Percentiles rank a stretch among this genome's conserved stretches.
Evolutionary conservation across 2,888 invertebrate species (phyloP).

Genomic region (Leptura quadrifasciata): DNA sequence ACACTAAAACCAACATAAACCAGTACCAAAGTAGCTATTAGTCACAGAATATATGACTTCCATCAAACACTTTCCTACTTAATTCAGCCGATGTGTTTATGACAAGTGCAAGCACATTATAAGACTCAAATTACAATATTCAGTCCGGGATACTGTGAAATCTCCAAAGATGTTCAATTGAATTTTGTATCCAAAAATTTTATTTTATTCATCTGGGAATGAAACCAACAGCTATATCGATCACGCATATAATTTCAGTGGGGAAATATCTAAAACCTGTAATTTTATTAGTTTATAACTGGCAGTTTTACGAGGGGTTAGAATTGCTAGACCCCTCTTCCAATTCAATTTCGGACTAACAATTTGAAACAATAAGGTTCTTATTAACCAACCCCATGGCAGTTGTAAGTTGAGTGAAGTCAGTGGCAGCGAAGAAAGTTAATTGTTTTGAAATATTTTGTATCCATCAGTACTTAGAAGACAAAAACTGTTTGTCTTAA

Average conservation of each 20-base stretch:
- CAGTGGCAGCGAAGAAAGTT: background rate
- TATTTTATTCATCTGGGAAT: conserved; percentile 8
- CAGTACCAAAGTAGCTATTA: too few species aligned
- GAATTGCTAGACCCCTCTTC: conserved; percentile 44
- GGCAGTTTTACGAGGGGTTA: conserved; percentile 49
- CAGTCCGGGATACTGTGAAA: background rate
- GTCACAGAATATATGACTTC: background rate
- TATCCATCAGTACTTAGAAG: too few species aligned
- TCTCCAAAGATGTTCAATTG: background rate
- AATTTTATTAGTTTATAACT: conserved; percentile 54
- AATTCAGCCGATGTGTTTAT: background rate
- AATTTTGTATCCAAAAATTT: background rate
- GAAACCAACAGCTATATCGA: conserved; percentile 2
- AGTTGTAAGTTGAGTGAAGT: background rate
- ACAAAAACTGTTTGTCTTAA: too few species aligned
- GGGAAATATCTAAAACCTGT: conserved; percentile 24
- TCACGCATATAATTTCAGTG: conserved; percentile 12
- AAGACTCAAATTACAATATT: background rate
- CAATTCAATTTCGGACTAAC: conserved; percentile 54
- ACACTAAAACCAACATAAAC: too few species aligned
- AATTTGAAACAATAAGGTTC: conserved; percentile 58
- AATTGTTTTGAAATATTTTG: background rate
- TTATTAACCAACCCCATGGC: conserved; percentile 55
- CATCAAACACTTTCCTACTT: background rate
- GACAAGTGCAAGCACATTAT: background rate